Evolutionary conservation across 2,797 vertebrate species (phyloP).

Genomic region (Lemur catta): DNA sequence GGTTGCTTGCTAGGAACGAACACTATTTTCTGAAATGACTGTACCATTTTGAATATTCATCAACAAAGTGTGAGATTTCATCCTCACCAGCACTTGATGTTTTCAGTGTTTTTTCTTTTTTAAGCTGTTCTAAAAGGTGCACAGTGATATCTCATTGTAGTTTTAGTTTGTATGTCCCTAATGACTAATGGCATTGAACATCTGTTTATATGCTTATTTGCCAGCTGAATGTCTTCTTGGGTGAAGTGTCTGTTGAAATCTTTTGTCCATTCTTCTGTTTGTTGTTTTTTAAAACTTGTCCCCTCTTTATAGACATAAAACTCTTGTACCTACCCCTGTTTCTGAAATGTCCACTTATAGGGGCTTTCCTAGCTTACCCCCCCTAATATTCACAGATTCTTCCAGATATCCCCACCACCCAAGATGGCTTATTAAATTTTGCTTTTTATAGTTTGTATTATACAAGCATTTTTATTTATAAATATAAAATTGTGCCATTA

Average conservation of each 20-base stretch:
- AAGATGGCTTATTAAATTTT: background rate
- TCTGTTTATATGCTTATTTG: background rate
- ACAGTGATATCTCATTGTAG: background rate
- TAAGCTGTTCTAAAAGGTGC: background rate
- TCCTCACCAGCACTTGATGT: background rate
- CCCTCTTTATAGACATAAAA: background rate
- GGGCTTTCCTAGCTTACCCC: background rate
- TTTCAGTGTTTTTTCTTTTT: background rate
- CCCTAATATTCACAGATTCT: background rate
- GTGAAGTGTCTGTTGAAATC: background rate
- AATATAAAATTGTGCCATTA: background rate
- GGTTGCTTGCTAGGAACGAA: background rate
- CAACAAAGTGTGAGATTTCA: background rate
- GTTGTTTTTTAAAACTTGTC: background rate
- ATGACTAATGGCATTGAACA: background rate
- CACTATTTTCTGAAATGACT: background rate
- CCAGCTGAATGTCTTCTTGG: background rate
- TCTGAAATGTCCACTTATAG: background rate
- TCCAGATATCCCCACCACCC: background rate
- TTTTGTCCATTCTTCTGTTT: background rate
- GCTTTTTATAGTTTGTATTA: background rate
- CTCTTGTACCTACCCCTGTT: background rate
- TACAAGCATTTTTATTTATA: background rate
- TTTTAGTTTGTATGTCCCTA: background rate
- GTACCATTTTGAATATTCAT: background rate